Conservation (phyloP, 2,888 invertebrate species). For the Nebria salina region DNA sequence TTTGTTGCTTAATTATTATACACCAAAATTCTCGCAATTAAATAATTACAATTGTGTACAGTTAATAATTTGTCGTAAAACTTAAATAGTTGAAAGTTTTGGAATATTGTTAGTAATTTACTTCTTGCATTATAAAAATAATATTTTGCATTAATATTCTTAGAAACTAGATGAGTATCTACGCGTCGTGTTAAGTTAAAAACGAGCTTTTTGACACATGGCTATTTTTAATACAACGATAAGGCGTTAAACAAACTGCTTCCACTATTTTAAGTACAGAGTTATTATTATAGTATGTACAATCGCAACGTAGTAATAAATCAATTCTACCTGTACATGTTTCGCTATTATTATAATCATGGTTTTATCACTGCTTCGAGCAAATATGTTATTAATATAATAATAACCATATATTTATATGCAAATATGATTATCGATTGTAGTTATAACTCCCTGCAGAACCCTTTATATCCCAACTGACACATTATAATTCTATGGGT, state of each 20-base stretch:
- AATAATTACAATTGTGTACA: too few species aligned
- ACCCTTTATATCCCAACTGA: conserved; percentile 12
- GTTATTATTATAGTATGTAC: conserved; percentile 2
- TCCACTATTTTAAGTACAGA: conserved; percentile 18
- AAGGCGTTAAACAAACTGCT: conserved; percentile 41
- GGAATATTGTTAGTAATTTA: too few species aligned
- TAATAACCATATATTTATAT: conserved; percentile 41
- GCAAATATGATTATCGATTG: conserved; percentile 39
- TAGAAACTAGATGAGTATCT: background rate
- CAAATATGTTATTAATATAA: conserved; percentile 38
- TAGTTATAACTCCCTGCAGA: conserved; percentile 10
- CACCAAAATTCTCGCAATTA: too few species aligned
- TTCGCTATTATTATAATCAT: conserved; percentile 11
- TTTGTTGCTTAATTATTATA: too few species aligned
- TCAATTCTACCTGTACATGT: conserved; percentile 15
- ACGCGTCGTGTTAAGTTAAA: background rate
- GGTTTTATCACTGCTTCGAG: conserved; percentile 27
- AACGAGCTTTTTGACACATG: conserved; percentile 31
- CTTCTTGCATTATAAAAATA: too few species aligned
- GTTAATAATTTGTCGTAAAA: too few species aligned
- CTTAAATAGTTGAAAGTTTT: too few species aligned
- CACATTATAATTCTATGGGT: conserved; percentile 33
- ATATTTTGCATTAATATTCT: background rate
- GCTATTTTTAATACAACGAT: conserved; percentile 37
- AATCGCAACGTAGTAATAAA: conserved; percentile 31